phyloP scores from a whole-genome alignment of 2,888 invertebrate genomes.

The Pristionchus exspectatus region DNA sequence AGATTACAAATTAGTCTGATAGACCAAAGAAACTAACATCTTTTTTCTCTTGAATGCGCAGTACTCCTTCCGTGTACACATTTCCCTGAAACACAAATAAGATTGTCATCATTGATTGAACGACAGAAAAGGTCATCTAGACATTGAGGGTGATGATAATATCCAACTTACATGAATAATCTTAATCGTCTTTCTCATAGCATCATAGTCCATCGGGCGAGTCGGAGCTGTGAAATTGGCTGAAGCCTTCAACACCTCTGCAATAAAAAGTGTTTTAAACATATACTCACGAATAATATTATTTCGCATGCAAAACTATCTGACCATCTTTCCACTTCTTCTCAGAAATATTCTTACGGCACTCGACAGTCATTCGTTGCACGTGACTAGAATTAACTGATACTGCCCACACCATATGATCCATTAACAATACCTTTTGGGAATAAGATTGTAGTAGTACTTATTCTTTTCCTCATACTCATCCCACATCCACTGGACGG shows the following conservation, averaged over 20 bases:
- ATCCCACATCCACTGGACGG: slow-evolving; percentile 3
- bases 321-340: background rate
- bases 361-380: background rate
- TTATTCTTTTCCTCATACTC: no score
- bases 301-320: no score
- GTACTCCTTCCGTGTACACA: background rate
- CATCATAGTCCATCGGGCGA: background rate
- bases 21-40: background rate
- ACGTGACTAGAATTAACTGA: slow-evolving; percentile 12
- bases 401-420: background rate
- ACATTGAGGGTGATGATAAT: no score
- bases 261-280: background rate
- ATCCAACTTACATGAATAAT: background rate
- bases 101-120: no score
- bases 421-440: background rate
- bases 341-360: background rate
- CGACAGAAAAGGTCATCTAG: no score
- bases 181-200: background rate
- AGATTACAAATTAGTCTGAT: background rate
- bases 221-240: background rate
- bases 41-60: background rate
- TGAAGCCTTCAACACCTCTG: background rate
- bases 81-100: background rate
- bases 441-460: background rate
- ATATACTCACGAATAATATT: background rate